phyloP scores from a whole-genome alignment of 2,797 vertebrate species.

The Brachyalestes nurse region DNA sequence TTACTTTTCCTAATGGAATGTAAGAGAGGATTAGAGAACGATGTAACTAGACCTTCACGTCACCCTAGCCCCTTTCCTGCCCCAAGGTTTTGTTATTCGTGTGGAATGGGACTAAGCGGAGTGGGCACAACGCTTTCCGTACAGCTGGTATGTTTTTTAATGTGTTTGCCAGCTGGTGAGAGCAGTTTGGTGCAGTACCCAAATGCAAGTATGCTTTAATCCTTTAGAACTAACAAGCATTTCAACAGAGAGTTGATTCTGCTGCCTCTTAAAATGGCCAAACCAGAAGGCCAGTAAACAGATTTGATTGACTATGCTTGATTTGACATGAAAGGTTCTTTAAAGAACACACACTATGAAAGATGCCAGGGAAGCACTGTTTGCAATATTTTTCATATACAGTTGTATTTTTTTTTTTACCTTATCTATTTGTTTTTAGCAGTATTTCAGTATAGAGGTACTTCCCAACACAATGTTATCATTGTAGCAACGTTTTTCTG shows the following conservation, averaged over 20 bases:
- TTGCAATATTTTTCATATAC: slow-evolving; percentile 38
- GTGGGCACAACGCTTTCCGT: slow-evolving; percentile 26
- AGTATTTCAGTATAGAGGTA: slow-evolving; percentile 40
- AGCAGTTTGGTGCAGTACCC: slow-evolving; percentile 22
- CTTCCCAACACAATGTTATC: slow-evolving; percentile 16
- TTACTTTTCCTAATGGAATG: slow-evolving; percentile 88
- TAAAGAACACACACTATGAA: slow-evolving; percentile 19
- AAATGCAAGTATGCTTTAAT: slow-evolving; percentile 35
- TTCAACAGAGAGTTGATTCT: slow-evolving; percentile 33
- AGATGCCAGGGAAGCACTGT: slow-evolving; percentile 26
- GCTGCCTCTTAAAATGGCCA: slow-evolving; percentile 20
- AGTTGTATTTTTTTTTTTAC: slow-evolving; percentile 8
- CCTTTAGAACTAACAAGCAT: slow-evolving; percentile 30
- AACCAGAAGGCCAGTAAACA: slow-evolving; percentile 12
- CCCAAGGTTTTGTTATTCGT: slow-evolving; percentile 23
- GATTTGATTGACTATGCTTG: background rate
- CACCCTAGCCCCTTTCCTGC: background rate
- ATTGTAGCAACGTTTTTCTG: slow-evolving; percentile 11
- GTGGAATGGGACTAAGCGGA: slow-evolving; percentile 32
- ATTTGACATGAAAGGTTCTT: background rate
- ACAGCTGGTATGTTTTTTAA: slow-evolving; percentile 15
- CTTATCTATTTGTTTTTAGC: background rate
- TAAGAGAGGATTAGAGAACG: slow-evolving; percentile 64
- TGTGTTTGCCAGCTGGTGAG: slow-evolving; percentile 21
- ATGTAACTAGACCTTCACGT: background rate